Evolutionary conservation across 35 echinoderm and acorn worm species (phyloP).

Genomic region (Stichopus chloronotus): DNA sequence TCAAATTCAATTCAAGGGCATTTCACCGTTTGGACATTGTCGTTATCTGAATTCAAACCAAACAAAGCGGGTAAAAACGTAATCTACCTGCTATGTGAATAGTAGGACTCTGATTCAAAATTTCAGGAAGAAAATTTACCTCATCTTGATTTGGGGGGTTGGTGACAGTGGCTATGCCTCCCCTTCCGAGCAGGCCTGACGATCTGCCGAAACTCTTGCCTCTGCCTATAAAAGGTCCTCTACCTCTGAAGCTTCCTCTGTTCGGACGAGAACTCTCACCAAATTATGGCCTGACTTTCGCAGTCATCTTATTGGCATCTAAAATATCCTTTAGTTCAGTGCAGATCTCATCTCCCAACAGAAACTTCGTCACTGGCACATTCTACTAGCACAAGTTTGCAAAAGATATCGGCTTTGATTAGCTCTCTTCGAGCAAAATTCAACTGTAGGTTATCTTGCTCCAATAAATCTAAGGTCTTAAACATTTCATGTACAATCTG

Average conservation of each 20-base stretch:
- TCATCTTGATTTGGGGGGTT: constrained; percentile 17
- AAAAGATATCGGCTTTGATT: constrained; percentile 37
- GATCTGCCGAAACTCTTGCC: constrained; percentile 13
- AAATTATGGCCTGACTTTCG: constrained; percentile 38
- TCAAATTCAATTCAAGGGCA: constrained; percentile 8
- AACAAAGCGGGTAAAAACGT: constrained; percentile 12
- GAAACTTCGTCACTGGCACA: constrained; percentile 38
- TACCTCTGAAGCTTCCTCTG: constrained; percentile 46
- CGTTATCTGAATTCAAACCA: constrained; percentile 18
- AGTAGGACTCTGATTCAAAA: constrained; percentile 15
- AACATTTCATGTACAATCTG: constrained; percentile 42
- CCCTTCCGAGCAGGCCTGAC: constrained; percentile 11
- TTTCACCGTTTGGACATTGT: background rate
- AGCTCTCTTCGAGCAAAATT: constrained; percentile 27
- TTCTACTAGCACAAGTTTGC: constrained; percentile 25
- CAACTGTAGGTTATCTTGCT: constrained; percentile 27
- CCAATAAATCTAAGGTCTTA: constrained; percentile 40
- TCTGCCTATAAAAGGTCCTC: constrained; percentile 35
- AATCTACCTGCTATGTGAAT: constrained; percentile 12
- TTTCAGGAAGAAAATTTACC: background rate
- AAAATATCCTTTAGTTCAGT: constrained; percentile 47
- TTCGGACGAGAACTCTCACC: constrained; percentile 48
- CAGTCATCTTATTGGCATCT: constrained; percentile 53
- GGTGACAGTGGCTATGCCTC: background rate
- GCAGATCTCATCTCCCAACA: constrained; percentile 57